These are phyloP conservation scores for Apoda limacodes DNA, from an alignment of 2,888 invertebrate genomes.

Conservation along the genomic window DNA sequence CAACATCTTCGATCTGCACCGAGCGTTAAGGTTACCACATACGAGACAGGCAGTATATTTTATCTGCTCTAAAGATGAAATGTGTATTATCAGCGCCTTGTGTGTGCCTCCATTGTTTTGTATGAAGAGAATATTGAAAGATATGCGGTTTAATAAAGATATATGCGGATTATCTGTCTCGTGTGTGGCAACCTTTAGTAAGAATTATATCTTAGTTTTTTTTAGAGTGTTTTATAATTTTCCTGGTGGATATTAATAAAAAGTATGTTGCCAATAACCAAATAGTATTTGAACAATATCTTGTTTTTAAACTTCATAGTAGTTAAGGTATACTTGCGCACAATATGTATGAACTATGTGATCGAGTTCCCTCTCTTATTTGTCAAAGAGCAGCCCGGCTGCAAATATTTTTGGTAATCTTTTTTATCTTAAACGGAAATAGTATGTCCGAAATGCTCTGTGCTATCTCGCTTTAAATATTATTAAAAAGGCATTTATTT, in stretches of 20 bases:
- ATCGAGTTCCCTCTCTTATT: conserved; percentile 28
- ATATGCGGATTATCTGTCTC: no score
- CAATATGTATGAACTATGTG: conserved; percentile 32
- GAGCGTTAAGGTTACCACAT: no score
- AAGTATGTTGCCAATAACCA: conserved; percentile 59
- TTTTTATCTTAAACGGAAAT: conserved; percentile 30
- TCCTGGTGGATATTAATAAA: conserved; percentile 32
- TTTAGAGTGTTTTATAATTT: conserved; percentile 37
- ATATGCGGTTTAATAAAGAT: no score
- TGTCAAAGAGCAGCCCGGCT: conserved; percentile 41
- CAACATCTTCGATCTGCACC: no score
- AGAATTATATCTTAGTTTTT: no score
- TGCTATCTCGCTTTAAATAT: conserved; percentile 39
- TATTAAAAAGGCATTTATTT: conserved; percentile 58
- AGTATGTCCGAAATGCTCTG: no score
- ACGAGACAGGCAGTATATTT: no score
- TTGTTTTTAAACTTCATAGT: conserved; percentile 53
- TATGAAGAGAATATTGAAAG: no score
- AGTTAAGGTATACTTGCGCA: conserved; percentile 58
- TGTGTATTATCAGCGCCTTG: no score
- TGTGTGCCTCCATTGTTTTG: no score
- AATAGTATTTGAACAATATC: conserved; percentile 56
- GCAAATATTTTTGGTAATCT: conserved; percentile 62
- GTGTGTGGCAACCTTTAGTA: no score
- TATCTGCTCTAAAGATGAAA: no score